Conservation (phyloP, 2,888 invertebrate species). For the Drosophila cognata region DNA sequence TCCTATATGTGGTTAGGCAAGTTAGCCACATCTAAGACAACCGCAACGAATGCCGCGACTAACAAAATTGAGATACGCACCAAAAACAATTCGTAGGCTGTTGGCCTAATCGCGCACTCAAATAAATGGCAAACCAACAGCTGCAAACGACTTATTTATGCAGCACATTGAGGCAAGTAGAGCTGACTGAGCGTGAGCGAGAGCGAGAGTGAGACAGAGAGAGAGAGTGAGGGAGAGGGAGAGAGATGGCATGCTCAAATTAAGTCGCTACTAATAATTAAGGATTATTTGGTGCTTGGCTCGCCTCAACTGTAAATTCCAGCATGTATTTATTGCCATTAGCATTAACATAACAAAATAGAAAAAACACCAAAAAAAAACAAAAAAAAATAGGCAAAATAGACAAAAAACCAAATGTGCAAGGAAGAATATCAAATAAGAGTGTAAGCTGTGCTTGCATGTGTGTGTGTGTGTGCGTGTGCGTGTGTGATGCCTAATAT, state of each 20-base stretch:
- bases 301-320: slow-evolving; percentile 19
- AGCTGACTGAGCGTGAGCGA: too few relatives aligned
- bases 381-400: slow-evolving; percentile 6
- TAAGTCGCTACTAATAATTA: slow-evolving; percentile 56
- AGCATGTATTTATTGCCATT: slow-evolving; percentile 11
- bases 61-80: slow-evolving; percentile 48
- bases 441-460: neutral
- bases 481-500: slow-evolving; percentile 27
- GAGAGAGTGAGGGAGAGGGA: neutral
- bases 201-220: neutral
- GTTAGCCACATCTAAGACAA: slow-evolving; percentile 6
- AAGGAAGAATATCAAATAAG: neutral
- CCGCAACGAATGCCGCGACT: slow-evolving; percentile 32
- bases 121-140: slow-evolving; percentile 69
- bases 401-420: slow-evolving; percentile 8
- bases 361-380: slow-evolving; percentile 21
- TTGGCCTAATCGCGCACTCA: slow-evolving; percentile 62
- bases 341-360: slow-evolving; percentile 13
- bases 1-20: slow-evolving; percentile 21
- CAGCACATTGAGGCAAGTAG: slow-evolving; percentile 39
- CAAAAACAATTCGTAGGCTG: slow-evolving; percentile 50
- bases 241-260: slow-evolving; percentile 38
- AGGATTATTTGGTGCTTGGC: slow-evolving; percentile 36
- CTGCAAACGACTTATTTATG: slow-evolving; percentile 76
- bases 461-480: neutral